Base-by-base conservation (phyloP, 1,140 invertebrate species). In the Drosophila melanica region DNA sequence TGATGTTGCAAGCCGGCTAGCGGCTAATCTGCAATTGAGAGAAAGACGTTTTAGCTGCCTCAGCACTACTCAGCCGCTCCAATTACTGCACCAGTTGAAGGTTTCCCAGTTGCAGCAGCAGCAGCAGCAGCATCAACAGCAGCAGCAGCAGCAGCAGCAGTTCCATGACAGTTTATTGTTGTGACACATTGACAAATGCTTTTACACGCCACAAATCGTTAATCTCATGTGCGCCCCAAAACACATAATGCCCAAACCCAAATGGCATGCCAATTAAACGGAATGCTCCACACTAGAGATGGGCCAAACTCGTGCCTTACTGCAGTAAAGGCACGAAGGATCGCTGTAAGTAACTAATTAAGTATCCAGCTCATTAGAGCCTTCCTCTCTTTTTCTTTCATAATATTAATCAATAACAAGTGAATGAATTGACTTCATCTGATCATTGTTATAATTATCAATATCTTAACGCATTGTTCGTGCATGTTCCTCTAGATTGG, bases 171-270 rank as follows among this genome's bases (percentile, higher is more conserved):
- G 81, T 85, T 85, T 59, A 78, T 86, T 85, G 85, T 77, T 71
- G 54, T 85, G 81, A 85, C 81, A 85, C 81, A 63, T 85, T 85
- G 81, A 85, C 81, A 85, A 85, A 85, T 85, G 81, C 75, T 63
- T 75, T 72, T 70, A 69, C 81, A 86, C 77, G 70, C 81, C 81
- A 81, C 81, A 85, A 85, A 86, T 85, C 81, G 81, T 85, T 85
- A 86, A 81, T 81, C 54, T 68, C 63, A 59, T 59, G 51, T 65
- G 44, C 30, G 44, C 12, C 30, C 42, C 39, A 70, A 47, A 75
- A 81, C 74, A 86, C 78, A 81, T 70, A 85, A 77, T 78, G 59
- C 60, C 60, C 42, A 33, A 39, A 47, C 20, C 59, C 23, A 64
- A 70, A 48, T 64, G 41, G 66, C 66, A 78, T 67, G 81, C 81